Evolutionary conservation across 1,140 invertebrate genomes (phyloP).

Genomic region (Euschistus heros): DNA sequence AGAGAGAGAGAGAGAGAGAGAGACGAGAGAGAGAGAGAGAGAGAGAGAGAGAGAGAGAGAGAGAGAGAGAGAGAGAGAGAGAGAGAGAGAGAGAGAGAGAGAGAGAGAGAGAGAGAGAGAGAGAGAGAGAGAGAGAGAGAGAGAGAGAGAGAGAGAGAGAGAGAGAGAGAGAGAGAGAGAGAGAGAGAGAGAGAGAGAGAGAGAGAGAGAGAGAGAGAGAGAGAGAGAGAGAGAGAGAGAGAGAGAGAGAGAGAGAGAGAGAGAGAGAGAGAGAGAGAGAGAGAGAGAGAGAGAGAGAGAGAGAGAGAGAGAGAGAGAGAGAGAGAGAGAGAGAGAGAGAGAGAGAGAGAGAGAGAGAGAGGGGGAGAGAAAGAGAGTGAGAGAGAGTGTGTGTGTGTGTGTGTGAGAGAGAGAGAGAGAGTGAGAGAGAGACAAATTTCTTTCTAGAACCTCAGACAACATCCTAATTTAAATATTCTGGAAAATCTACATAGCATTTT

Average conservation of each 20-base stretch:
- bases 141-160: constrained; percentile 27
- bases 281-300: background rate
- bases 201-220: background rate
- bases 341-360: background rate
- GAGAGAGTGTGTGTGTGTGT: no score
- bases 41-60: constrained; percentile 26
- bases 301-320: background rate
- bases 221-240: background rate
- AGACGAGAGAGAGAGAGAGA: constrained; percentile 24
- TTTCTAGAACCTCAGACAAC: no score
- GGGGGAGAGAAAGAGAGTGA: background rate
- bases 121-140: constrained; percentile 20
- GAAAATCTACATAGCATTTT: no score
- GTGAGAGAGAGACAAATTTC: no score
- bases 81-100: background rate
- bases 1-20: constrained; percentile 19
- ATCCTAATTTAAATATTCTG: no score
- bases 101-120: background rate
- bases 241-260: background rate
- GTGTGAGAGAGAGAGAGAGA: no score
- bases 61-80: constrained; percentile 18
- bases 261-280: background rate
- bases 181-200: constrained; percentile 6
- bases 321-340: background rate
- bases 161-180: constrained; percentile 20